Base-by-base conservation (phyloP, 2,113 vertebrate species). In the Mellivora capensis region DNA sequence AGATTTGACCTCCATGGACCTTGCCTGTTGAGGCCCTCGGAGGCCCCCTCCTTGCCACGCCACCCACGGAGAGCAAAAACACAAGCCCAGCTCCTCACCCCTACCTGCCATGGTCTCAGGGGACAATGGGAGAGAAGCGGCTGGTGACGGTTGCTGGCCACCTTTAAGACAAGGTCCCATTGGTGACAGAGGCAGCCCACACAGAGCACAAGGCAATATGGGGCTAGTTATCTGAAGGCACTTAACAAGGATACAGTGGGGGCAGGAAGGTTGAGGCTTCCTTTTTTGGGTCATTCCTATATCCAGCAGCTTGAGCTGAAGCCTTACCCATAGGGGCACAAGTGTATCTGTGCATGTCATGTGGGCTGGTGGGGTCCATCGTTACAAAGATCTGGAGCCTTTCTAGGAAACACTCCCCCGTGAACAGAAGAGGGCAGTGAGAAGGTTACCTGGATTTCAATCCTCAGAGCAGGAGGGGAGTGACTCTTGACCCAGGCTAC, bases 1-100 rank as follows among this genome's bases (percentile, higher is more conserved):
- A 69, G 6, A 17, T 18, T n/a, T 52, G 37, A 39, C 39, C 21
- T 25, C 31, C 15, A 0, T 0, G 39, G 31, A 54, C 71, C 79
- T 18, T 2, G 31, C 21, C 18, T 2, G 0, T 34, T 23, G 4
- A 1, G 3, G 4, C 4, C 44, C 1, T 5, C 17, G 25, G 25
- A 54, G 94, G 39, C 69, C 42, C 3, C 4, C 89, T 67, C 52
- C 12, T 90, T 67, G 59, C 74, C 79, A 72, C 3, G 31, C 42
- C 20, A 17, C 27, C 69, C 0, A 2, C 67, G 0, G 13, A 6
- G 1, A 23, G 17, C 37, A 12, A 57, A 39, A 1, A 18, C 13
- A 14, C 13, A 20, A 2, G 37, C 27, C 39, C 25, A 59, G 59
- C 37, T 54, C 42, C 39, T 9, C 9, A 27, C 8, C 3, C 4